Evolutionary conservation across 2,888 invertebrate species (phyloP), one percentile per base, ranked within the genome.

Genomic region (Terebella lapidaria): DNA sequence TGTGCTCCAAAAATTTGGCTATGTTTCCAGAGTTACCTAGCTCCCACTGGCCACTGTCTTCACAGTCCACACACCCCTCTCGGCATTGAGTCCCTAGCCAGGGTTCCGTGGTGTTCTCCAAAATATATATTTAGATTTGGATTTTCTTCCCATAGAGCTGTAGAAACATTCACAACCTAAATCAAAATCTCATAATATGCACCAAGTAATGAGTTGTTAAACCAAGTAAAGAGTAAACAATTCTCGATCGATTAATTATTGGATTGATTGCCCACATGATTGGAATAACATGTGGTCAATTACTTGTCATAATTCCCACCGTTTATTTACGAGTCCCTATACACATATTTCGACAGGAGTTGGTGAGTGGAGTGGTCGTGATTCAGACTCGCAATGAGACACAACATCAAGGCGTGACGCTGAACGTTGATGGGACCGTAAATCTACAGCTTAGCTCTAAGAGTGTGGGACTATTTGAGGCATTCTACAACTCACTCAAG

Each of bases 401-500:
- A 22, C 89, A 90, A 73, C 95, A 96, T 77, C 95, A 96, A 82
- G 95, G 95, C 1, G 89, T 96, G 59, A 84, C 85, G n/a, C 83
- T 96, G 42, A 57, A 54, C n/a, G 52, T 84, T 85, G 94, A 94
- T 74, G 96, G 95, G 3, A 85, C 86, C 2, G 94, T 94, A 1
- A 91, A 89, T 78, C 83, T 96, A 63, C 94, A 94, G 80, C 83
- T 94, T 20, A 94, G 92, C 79, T 88, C 90, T 18, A 95, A 94
- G 81, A 93, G 91, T 82, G 90, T 91, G 53, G 94, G 94, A 10
- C 88, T 94, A 58, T 89, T 96, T 75, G 95, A 96, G 77, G 92
- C 95, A 1, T 94, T 96, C 79, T 94, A 93, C 71, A 94, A 92
- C 79, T 93, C 92, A 15, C 88, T 94, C 0, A 94, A 94, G 86